Conservation (phyloP, 2,113 vertebrate genomes). For the Argyrosomus japonicus region DNA sequence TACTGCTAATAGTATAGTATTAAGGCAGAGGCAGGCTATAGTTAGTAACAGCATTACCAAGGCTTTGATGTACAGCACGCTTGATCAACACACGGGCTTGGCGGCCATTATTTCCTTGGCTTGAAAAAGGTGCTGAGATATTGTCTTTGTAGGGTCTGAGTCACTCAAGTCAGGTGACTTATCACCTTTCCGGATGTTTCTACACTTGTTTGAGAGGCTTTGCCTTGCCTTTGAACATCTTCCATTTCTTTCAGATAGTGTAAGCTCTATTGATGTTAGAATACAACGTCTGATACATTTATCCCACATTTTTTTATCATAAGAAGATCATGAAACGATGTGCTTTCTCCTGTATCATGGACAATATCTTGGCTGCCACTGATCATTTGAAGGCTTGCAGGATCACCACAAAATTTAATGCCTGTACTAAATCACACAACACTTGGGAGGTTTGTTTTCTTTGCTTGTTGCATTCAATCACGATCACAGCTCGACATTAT, state of each 20-base stretch:
- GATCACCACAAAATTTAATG: not conserved
- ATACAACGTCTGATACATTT: not conserved
- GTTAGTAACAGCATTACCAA: slow-evolving; percentile 40
- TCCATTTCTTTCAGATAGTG: not conserved
- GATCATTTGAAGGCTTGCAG: not conserved
- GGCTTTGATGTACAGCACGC: slow-evolving; percentile 54
- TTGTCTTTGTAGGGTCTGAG: slow-evolving; percentile 20
- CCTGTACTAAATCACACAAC: not conserved
- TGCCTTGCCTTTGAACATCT: slow-evolving; percentile 27
- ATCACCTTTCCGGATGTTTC: not conserved
- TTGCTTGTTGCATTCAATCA: not conserved
- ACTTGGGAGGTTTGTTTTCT: not conserved
- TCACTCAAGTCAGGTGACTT: not conserved
- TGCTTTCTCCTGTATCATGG: not conserved
- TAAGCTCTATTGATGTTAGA: not conserved
- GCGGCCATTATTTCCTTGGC: slow-evolving; percentile 18
- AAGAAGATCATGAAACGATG: not conserved
- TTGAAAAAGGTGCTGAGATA: slow-evolving; percentile 25
- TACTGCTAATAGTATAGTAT: slow-evolving; percentile 58
- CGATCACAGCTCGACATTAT: not conserved
- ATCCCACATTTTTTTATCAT: not conserved
- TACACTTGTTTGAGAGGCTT: not conserved
- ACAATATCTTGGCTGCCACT: not conserved
- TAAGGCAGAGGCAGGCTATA: slow-evolving; percentile 52
- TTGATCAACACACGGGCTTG: slow-evolving; percentile 21